A percentile compares a stretch with the other conserved stretches of the same genome.
Conservation (phyloP, 1,140 invertebrate genomes). For the Pectinophora gossypiella region DNA sequence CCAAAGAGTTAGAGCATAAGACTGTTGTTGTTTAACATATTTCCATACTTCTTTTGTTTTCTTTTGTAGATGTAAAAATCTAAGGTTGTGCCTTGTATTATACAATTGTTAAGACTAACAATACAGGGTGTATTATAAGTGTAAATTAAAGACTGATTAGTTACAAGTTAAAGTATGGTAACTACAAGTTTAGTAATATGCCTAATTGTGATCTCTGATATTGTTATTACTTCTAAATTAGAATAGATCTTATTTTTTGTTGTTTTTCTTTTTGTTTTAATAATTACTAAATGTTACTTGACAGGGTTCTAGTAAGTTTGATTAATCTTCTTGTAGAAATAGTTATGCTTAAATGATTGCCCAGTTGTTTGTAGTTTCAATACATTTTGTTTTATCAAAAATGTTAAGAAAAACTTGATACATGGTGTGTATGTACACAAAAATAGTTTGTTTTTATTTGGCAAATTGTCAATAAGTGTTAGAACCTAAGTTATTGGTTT, state of each 20-base stretch:
- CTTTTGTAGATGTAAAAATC: neutral
- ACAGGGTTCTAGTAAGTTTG: too few relatives aligned
- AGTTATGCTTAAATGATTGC: too few relatives aligned
- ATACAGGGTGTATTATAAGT: neutral
- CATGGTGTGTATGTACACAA: too few relatives aligned
- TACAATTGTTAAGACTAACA: neutral
- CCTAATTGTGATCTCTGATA: neutral
- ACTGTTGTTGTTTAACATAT: constrained; percentile 36
- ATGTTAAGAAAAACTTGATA: too few relatives aligned
- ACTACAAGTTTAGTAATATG: neutral
- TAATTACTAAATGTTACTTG: neutral
- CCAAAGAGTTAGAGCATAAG: constrained; percentile 51
- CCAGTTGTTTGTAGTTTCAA: too few relatives aligned
- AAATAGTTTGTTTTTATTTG: too few relatives aligned
- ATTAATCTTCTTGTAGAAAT: too few relatives aligned
- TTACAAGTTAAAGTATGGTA: neutral
- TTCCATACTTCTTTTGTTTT: neutral
- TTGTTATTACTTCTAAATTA: neutral
- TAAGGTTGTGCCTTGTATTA: neutral
- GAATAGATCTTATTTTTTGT: neutral
- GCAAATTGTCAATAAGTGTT: too few relatives aligned
- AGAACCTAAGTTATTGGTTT: too few relatives aligned
- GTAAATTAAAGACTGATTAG: neutral
- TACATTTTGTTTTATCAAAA: too few relatives aligned
- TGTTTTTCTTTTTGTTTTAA: neutral